Base-by-base conservation (phyloP, 2,797 vertebrate species). In the Chloroceryle amazona region DNA sequence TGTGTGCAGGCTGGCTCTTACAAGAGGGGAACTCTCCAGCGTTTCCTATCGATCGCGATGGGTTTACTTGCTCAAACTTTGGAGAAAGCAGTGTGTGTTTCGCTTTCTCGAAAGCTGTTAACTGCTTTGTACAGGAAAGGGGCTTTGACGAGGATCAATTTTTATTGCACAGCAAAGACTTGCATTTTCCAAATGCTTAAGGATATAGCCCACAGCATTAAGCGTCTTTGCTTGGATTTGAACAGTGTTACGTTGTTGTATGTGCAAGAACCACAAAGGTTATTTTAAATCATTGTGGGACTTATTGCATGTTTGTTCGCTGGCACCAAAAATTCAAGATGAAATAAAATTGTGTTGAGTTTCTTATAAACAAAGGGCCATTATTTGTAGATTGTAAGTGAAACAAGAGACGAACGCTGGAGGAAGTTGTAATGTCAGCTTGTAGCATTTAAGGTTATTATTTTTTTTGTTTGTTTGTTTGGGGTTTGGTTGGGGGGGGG, bases 161-260 rank as follows among this genome's bases (percentile, higher is more conserved):
- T 94, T 93, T 94, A 91, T 83, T 81, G 82, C 93, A 55, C 47
- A 35, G 91, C 89, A 91, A 87, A 95, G 87, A 39, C 89, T 86
- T 66, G 80, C 96, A 90, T 97, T 96, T 96, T 91, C 92, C 71
- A 81, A 81, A 80, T 86, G 81, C 93, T 96, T 94, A 78, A 93
- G 95, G 93, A 90, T 88, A 95, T 93, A 95, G 95, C 80, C 89
- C 73, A 63, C 95, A 93, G 93, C 82, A 79, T 72, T 95, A 94
- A 91, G 89, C 85, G 87, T 88, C 82, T 96, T 94, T 95, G 55
- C 89, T 81, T 75, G 93, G 94, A 95, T 96, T 90, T 94, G 94
- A 95, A 94, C 94, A 93, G 89, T 83, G 89, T 85, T 88, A 55
- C 9, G 84, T 83, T 96, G 95, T 94, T 96, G 39, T 87, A 81